Evolutionary conservation across 92 coral and sea anemone genomes (phyloP).

Genomic region (Epizoanthus stellaris): DNA sequence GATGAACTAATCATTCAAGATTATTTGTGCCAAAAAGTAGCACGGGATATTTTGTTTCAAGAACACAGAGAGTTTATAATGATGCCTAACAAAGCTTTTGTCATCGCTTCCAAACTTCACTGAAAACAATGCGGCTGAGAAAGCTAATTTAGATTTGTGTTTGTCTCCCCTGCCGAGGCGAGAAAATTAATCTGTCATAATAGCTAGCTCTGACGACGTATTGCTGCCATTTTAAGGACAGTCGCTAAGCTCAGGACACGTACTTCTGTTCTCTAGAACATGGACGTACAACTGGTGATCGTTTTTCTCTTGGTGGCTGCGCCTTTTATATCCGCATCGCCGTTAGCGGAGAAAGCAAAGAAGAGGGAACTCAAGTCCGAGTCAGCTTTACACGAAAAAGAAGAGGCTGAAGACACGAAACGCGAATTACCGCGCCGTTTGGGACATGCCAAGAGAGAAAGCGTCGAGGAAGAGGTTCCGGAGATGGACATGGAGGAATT

Average conservation of each 20-base stretch:
- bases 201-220: not conserved
- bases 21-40: not conserved
- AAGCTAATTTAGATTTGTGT: slow-evolving; percentile 10
- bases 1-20: too few species aligned
- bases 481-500: not conserved
- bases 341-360: not conserved
- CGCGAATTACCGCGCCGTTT: slow-evolving; percentile 6
- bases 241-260: not conserved
- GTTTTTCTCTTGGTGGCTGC: not conserved
- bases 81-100: not conserved
- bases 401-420: not conserved
- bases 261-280: not conserved
- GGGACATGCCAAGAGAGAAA: slow-evolving; percentile 13
- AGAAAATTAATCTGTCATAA: slow-evolving; percentile 36
- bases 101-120: not conserved
- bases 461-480: not conserved
- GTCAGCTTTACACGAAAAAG: not conserved
- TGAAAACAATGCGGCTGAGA: not conserved
- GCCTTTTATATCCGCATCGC: not conserved
- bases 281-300: not conserved
- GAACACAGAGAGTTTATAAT: not conserved
- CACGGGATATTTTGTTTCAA: not conserved
- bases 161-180: slow-evolving; percentile 23
- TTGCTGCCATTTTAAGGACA: slow-evolving; percentile 20
- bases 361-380: not conserved